phyloP scores from a whole-genome alignment of 2,113 vertebrate species.

The Rhinoderma darwinii region DNA sequence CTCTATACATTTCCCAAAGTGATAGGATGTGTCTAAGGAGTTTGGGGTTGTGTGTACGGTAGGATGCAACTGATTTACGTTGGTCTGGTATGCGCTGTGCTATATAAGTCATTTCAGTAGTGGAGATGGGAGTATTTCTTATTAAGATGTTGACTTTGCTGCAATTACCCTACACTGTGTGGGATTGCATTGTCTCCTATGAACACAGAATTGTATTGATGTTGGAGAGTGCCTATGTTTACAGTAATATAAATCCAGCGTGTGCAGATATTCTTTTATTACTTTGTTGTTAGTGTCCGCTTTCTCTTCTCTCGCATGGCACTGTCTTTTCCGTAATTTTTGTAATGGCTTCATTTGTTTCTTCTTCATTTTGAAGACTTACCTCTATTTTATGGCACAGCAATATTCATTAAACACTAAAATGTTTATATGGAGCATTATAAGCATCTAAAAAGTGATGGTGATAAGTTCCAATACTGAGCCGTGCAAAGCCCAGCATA shows the following conservation, averaged over 20 bases:
- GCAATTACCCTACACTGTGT: background rate
- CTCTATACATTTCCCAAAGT: too few relatives aligned
- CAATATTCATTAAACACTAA: too few relatives aligned
- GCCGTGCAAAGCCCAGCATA: too few relatives aligned
- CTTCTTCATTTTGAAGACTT: too few relatives aligned
- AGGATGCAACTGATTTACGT: background rate
- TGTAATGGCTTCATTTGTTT: background rate
- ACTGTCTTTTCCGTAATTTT: background rate
- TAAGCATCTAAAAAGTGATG: too few relatives aligned
- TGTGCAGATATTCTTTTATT: background rate
- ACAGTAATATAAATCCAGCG: background rate
- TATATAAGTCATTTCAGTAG: background rate
- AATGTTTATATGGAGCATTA: too few relatives aligned
- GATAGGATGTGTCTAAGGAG: background rate
- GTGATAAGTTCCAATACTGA: too few relatives aligned
- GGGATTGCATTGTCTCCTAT: background rate
- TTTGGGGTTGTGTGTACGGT: background rate
- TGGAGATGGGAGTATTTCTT: background rate
- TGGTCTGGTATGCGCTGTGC: background rate
- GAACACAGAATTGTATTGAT: slow-evolving; percentile 22
- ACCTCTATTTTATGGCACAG: too few relatives aligned
- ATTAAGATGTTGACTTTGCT: background rate
- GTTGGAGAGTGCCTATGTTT: slow-evolving; percentile 15
- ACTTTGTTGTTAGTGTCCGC: background rate
- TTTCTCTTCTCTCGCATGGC: background rate